Evolutionary conservation across 2,888 invertebrate species (phyloP).

Genomic region (Pachycephus smyrnensis): DNA sequence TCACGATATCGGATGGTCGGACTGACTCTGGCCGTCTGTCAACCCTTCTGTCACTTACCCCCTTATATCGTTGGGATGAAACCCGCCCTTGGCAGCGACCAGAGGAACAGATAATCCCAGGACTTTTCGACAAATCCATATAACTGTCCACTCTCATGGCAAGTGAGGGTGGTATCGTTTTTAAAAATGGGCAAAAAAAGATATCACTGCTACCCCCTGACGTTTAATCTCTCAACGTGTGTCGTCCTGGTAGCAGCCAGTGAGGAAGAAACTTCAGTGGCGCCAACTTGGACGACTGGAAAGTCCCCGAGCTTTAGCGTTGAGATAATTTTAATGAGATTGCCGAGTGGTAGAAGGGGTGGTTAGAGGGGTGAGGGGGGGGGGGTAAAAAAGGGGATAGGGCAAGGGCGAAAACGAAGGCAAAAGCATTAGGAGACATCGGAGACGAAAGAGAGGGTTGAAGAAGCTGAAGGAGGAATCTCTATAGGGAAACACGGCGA

Average conservation of each 20-base stretch:
- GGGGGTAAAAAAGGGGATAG: background rate
- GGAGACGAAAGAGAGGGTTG: constrained; percentile 1
- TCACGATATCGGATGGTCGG: background rate
- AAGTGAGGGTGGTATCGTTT: background rate
- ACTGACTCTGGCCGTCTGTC: background rate
- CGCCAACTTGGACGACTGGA: background rate
- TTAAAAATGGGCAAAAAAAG: background rate
- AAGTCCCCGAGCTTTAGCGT: background rate
- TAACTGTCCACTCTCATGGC: background rate
- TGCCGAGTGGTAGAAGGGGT: constrained; percentile 16
- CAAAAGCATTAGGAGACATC: background rate
- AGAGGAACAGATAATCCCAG: background rate
- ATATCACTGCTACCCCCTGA: background rate
- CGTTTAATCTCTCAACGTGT: background rate
- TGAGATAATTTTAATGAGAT: constrained; percentile 61
- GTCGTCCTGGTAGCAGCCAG: background rate
- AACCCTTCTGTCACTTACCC: background rate
- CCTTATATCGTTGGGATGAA: background rate
- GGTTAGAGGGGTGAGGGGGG: background rate
- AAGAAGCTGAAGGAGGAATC: background rate
- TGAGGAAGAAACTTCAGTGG: background rate
- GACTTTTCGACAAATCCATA: background rate
- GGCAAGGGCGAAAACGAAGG: background rate
- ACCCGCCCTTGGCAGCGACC: background rate
- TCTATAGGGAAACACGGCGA: background rate